Evolutionary conservation across 2,888 invertebrate species (phyloP).

Genomic region (Leptinotarsa tumamoca): DNA sequence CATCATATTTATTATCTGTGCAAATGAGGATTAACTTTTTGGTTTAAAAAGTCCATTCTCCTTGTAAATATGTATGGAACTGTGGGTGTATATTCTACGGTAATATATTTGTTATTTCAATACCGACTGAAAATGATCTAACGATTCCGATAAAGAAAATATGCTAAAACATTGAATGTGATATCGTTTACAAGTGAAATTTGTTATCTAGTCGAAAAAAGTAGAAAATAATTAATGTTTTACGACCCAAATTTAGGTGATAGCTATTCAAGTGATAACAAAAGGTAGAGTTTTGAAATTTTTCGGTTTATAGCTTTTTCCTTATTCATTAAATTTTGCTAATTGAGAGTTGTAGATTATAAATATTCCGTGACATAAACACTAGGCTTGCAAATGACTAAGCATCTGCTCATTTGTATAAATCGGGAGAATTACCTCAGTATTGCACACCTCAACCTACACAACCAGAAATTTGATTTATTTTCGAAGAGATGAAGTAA

Average conservation of each 20-base stretch:
- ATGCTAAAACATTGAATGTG: conserved; percentile 20
- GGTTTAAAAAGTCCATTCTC: not conserved
- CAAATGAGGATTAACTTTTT: not conserved
- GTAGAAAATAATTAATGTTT: conserved; percentile 16
- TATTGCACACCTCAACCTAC: not conserved
- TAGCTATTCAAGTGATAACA: conserved; percentile 12
- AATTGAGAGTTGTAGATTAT: not conserved
- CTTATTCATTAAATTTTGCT: not conserved
- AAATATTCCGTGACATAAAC: not conserved
- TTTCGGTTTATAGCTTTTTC: not conserved
- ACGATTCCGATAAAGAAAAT: conserved; percentile 16
- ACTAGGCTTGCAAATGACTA: not conserved
- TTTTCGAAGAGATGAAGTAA: too few relatives aligned
- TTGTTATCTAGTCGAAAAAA: conserved; percentile 13
- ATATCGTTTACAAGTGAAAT: conserved; percentile 13
- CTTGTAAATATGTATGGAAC: not conserved
- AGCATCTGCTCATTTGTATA: not conserved
- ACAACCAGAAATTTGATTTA: not conserved
- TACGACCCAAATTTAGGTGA: conserved; percentile 15
- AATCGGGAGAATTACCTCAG: not conserved
- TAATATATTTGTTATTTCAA: conserved; percentile 14
- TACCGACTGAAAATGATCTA: conserved; percentile 10
- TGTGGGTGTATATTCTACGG: not conserved
- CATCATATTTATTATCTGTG: too few relatives aligned
- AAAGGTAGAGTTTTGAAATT: conserved; percentile 2